Evolutionary conservation across 2,888 invertebrate genomes (phyloP), one percentile per base, ranked within the genome.

Genomic region (Caenorhabditis afra): DNA sequence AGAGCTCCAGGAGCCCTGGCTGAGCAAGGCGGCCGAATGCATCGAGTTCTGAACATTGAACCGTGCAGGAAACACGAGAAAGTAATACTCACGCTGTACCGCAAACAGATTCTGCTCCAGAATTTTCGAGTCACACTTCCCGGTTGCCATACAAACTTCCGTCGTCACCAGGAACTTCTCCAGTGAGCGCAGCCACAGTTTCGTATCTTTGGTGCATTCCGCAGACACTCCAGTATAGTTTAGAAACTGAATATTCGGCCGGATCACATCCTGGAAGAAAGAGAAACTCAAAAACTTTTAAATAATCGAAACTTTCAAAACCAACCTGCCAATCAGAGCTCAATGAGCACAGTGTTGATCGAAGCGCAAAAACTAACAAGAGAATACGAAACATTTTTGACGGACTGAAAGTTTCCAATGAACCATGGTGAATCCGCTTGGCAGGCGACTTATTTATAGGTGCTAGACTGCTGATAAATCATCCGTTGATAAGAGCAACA

Each of bases 141-240:
- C 66, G 16, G 41, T 39, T 0, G 57, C 10, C 52, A 75, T 45
- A 18, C 67, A 75, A 1, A 11, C 29, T 35, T 12, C 23, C 10
- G 76, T 64, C 5, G 22, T 37, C 5, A 10, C 3, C 0, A 39
- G 10, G 18, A 65, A 74, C 29, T 47, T 61, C 47, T 66, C 45
- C 35, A 75, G 39, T 0, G 66, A 59, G 12, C 47, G 41, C 44
- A 76, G 49, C 76, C 68, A 64, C 14, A 62, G 41, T 62, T 71
- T 62, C 5, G 71, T 71, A 39, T 71, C 62, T 23, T 62, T 71
- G 16, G 71, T 62, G 16, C 71, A 71, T 20, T 37, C 47, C 0
- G 47, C 16, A n/a, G 71, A 62, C 0, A 71, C 71, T 12, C 71
- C 71, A 12, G 71, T 71, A 41, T 62, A 71, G 55, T 71, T 71